Evolutionary conservation across 2,888 invertebrate species (phyloP), one percentile per base, ranked within the genome.

Genomic region (Dilophus febrilis): DNA sequence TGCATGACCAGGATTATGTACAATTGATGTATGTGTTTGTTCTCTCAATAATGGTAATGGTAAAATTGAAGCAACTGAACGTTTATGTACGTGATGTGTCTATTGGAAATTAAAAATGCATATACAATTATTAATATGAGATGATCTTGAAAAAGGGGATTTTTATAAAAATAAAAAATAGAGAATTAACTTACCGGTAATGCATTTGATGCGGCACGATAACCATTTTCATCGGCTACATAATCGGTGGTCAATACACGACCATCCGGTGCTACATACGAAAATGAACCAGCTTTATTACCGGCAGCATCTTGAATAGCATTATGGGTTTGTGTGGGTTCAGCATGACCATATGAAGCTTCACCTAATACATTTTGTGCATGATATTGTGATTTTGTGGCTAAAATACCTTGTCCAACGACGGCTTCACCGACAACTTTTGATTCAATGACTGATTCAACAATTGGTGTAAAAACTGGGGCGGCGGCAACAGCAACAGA

Each of bases 261-360:
- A 30, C 65, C 66, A 44, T 63, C 55, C 40, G 65, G 64, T 48
- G 62, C 57, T 39, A 64, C 54, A 54, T 64, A 66, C 48, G 64
- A 59, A 56, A 58, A 64, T 45, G 55, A 53, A 17, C 64, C 64
- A 28, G 53, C 52, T 48, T 61, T 61, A 54, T 62, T 61, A 34
- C 63, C 63, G 40, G 50, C 50, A 35, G 56, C 58, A 44, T 60
- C 59, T 43, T 58, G 54, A 44, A 58, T 53, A 40, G 58, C 60
- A 45, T 54, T 52, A 48, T 61, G 60, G 32, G 55, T 48, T 51
- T 61, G 61, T 48, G 53, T 51, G 40, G 59, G 52, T 50, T 61
- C 59, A 35, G 55, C 46, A 45, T 62, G 59, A 40, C 61, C 62
- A 48, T 58, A 61, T 40, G 52, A 51, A 34, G 61, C 58, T 49